Conservation (phyloP, 2,113 vertebrate species). For the Stegostoma tigrinum region DNA sequence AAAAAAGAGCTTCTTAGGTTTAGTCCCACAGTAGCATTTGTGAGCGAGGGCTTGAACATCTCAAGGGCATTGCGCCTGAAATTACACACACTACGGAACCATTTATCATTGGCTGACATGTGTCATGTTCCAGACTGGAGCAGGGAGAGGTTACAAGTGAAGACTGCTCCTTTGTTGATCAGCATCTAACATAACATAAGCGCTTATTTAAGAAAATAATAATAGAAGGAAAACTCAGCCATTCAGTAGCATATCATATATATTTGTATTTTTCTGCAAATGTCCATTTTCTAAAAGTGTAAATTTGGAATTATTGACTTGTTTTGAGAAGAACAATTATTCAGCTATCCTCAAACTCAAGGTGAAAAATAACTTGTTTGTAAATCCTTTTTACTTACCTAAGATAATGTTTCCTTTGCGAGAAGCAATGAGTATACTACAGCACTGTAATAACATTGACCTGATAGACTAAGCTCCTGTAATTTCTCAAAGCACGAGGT, state of each 20-base stretch:
- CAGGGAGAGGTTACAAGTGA: constrained; percentile 96
- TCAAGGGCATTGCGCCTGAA: constrained; percentile 99
- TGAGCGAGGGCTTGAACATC: constrained; percentile 93
- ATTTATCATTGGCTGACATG: constrained; percentile 99
- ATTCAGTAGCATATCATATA: no score
- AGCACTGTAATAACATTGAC: background rate
- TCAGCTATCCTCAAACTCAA: background rate
- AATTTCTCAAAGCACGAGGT: constrained; percentile 23
- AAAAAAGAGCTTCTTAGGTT: constrained; percentile 56
- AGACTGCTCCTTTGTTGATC: constrained; percentile 98
- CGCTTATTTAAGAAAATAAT: constrained; percentile 48
- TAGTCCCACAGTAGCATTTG: constrained; percentile 99
- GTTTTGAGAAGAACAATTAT: background rate
- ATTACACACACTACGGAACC: constrained; percentile 96
- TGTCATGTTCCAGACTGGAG: constrained; percentile 98
- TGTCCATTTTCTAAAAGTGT: background rate
- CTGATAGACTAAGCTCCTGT: background rate
- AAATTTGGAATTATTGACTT: background rate
- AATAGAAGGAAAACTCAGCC: background rate
- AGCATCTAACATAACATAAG: constrained; percentile 74
- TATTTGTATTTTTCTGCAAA: background rate
- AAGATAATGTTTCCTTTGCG: background rate
- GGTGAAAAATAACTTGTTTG: background rate
- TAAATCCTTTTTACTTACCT: constrained; percentile 19
- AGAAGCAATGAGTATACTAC: background rate